These are phyloP conservation scores for Drosophila nr. medialis DNA, from an alignment of 2,888 invertebrate species.

Conservation along the genomic window DNA sequence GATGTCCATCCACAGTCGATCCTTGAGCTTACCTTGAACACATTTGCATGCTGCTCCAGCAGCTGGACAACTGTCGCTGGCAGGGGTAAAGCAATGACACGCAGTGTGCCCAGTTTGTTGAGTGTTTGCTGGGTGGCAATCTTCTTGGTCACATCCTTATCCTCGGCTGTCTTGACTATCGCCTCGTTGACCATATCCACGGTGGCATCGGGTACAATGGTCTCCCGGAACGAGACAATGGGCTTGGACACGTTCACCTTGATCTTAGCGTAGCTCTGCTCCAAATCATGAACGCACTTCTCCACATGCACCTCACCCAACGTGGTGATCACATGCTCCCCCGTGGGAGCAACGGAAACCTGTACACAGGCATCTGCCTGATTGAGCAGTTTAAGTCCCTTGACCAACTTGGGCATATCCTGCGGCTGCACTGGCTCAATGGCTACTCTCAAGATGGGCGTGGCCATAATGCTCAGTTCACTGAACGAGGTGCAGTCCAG, in stretches of 20 bases:
- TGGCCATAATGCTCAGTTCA: conserved; percentile 90
- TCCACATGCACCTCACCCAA: conserved; percentile 99
- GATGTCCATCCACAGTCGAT: background rate
- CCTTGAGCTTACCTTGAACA: conserved; percentile 87
- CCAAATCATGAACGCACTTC: conserved; percentile 96
- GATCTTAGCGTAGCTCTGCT: conserved; percentile 91
- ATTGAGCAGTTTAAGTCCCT: conserved; percentile 93
- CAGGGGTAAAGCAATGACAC: conserved; percentile 91
- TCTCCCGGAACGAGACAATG: conserved; percentile 98
- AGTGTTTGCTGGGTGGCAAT: conserved; percentile 88
- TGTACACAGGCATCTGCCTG: conserved; percentile 96
- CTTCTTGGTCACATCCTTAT: conserved; percentile 86
- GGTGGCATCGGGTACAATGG: conserved; percentile 92
- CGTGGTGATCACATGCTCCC: conserved; percentile 97
- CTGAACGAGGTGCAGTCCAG: conserved; percentile 94
- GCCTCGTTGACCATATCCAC: conserved; percentile 94
- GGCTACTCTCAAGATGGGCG: conserved; percentile 97
- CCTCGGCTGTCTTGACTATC: conserved; percentile 87
- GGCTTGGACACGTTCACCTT: conserved; percentile 96
- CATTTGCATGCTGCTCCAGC: conserved; percentile 89
- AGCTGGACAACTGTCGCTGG: conserved; percentile 89
- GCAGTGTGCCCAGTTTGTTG: conserved; percentile 90
- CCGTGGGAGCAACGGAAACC: conserved; percentile 95
- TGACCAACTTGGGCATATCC: conserved; percentile 90
- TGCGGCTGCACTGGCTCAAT: conserved; percentile 93